These are phyloP conservation scores for Lasius fuliginosus DNA, from an alignment of 2,888 invertebrate species.

Conservation along the genomic window DNA sequence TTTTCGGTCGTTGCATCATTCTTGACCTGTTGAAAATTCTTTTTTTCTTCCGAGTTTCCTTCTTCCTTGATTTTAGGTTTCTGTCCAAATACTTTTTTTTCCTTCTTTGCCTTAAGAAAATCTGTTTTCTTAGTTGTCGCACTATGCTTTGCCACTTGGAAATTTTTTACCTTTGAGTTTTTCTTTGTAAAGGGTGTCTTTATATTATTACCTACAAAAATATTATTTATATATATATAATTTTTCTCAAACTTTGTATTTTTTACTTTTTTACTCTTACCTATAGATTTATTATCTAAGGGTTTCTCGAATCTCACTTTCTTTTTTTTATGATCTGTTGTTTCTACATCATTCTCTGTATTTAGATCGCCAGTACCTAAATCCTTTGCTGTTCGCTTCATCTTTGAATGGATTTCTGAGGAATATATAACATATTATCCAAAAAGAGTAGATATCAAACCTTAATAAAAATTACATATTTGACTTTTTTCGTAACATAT, in stretches of 20 bases:
- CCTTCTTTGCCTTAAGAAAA: slow-evolving; percentile 92
- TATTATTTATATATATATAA: neutral
- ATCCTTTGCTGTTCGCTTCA: slow-evolving; percentile 16
- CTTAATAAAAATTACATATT: neutral
- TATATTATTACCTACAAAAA: slow-evolving; percentile 15
- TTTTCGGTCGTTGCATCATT: slow-evolving; percentile 81
- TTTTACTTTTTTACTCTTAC: slow-evolving; percentile 3
- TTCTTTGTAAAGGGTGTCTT: slow-evolving; percentile 1
- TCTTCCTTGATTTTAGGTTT: slow-evolving; percentile 89
- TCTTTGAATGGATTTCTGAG: neutral
- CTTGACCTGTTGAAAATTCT: neutral
- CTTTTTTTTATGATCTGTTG: neutral
- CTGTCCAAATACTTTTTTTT: slow-evolving; percentile 91
- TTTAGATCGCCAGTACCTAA: neutral
- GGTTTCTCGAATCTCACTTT: slow-evolving; percentile 32
- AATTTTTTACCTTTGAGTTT: neutral
- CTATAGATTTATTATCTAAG: neutral
- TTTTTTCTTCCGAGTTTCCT: neutral
- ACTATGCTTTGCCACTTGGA: neutral
- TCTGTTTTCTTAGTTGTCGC: slow-evolving; percentile 87
- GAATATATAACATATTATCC: neutral
- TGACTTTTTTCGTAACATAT: neutral
- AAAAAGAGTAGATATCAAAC: too few relatives aligned
- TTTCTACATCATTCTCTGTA: neutral
- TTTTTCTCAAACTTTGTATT: neutral